Evolutionary conservation across 1,140 invertebrate species (phyloP).

Genomic region (Pomacea maculata): DNA sequence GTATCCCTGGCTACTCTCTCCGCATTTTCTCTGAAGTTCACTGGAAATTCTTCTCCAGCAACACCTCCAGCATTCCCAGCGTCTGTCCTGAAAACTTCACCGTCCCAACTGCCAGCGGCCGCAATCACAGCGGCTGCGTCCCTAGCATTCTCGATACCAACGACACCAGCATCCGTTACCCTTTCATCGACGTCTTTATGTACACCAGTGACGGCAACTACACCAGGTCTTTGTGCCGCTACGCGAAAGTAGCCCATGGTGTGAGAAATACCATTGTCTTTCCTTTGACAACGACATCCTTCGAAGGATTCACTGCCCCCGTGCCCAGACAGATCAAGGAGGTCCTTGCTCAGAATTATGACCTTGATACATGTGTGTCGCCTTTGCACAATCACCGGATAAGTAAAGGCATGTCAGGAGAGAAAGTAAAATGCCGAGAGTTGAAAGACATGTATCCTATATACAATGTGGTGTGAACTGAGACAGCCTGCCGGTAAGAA

Average conservation of each 20-base stretch:
- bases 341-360: background rate
- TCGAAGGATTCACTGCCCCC: conserved; percentile 14
- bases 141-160: background rate
- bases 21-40: background rate
- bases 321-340: background rate
- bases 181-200: conserved; percentile 26
- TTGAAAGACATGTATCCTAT: background rate
- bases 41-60: conserved; percentile 19
- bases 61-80: background rate
- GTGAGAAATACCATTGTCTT: background rate
- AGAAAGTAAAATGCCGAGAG: background rate
- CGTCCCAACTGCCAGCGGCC: too few relatives aligned
- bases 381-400: conserved; percentile 5
- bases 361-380: background rate
- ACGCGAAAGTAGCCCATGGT: background rate
- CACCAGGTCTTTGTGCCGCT: conserved; percentile 7
- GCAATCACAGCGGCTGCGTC: too few relatives aligned
- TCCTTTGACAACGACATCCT: background rate
- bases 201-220: conserved; percentile 11
- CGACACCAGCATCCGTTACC: conserved; percentile 1
- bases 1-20: conserved; percentile 10
- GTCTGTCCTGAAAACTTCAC: background rate
- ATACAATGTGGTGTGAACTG: background rate
- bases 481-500: too few relatives aligned
- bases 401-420: background rate